phyloP scores from a whole-genome alignment of 2,113 vertebrate species.

The Alligator mississippiensis region DNA sequence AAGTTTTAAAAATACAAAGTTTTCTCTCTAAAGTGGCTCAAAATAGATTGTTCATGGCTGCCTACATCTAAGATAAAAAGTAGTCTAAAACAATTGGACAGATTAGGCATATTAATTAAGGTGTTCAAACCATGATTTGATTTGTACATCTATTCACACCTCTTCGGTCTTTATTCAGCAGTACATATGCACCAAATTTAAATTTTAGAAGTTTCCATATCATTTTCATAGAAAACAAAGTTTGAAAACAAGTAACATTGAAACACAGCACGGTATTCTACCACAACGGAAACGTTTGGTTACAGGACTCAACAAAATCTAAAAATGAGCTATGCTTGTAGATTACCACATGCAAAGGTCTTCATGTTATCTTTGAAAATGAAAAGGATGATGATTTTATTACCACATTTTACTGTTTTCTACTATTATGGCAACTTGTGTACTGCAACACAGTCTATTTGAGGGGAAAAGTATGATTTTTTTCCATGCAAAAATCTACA shows the following conservation, averaged over 20 bases:
- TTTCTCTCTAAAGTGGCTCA: slow-evolving; percentile 92
- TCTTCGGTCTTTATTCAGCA: slow-evolving; percentile 90
- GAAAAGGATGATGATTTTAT: slow-evolving; percentile 86
- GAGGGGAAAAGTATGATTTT: slow-evolving; percentile 81
- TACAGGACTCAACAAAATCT: slow-evolving; percentile 96
- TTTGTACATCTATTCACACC: slow-evolving; percentile 89
- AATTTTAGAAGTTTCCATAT: slow-evolving; percentile 90
- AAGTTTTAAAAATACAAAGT: slow-evolving; percentile 86
- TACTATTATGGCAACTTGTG: slow-evolving; percentile 88
- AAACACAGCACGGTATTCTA: slow-evolving; percentile 95
- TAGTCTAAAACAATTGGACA: slow-evolving; percentile 86
- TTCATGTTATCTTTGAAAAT: slow-evolving; percentile 86
- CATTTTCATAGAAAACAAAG: slow-evolving; percentile 93
- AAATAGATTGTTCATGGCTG: slow-evolving; percentile 92
- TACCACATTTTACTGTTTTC: slow-evolving; percentile 83
- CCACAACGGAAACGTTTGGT: slow-evolving; percentile 88
- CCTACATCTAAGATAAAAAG: slow-evolving; percentile 91
- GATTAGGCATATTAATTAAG: slow-evolving; percentile 91
- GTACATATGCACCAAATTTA: slow-evolving; percentile 95
- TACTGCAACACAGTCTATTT: slow-evolving; percentile 88
- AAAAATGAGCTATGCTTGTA: slow-evolving; percentile 95
- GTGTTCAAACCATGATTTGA: slow-evolving; percentile 87
- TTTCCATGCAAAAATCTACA: slow-evolving; percentile 87
- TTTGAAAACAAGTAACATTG: slow-evolving; percentile 93
- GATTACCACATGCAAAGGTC: slow-evolving; percentile 95